Evolutionary conservation across 2,888 invertebrate species (phyloP).

Genomic region (Pogonocherus hispidulus): DNA sequence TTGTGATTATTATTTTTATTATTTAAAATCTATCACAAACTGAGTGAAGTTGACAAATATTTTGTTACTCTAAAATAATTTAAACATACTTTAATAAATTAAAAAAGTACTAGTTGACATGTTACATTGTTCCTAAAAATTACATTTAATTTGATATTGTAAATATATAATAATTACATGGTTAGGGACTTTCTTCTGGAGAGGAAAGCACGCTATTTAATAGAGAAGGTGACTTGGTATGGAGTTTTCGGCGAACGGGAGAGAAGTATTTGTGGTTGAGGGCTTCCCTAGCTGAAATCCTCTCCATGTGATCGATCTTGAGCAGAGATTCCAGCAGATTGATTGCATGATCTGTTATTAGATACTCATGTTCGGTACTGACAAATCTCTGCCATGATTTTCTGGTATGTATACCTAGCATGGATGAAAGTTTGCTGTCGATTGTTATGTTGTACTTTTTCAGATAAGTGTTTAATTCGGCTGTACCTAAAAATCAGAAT

Average conservation of each 20-base stretch:
- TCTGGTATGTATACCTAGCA: conserved; percentile 59
- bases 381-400: conserved; percentile 67
- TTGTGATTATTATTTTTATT: conserved; percentile 1
- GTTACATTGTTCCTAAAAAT: conserved; percentile 23
- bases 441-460: conserved; percentile 64
- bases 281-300: conserved; percentile 65
- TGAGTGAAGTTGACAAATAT: conserved; percentile 7
- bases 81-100: conserved; percentile 30
- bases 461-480: conserved; percentile 61
- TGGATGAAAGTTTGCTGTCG: conserved; percentile 55
- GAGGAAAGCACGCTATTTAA: conserved; percentile 13
- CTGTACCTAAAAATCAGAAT: conserved; percentile 57
- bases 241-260: conserved; percentile 51
- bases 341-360: conserved; percentile 64
- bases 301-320: conserved; percentile 64
- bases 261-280: conserved; percentile 64
- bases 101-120: conserved; percentile 5
- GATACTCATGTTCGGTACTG: conserved; percentile 65
- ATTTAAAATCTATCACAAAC: neutral
- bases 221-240: conserved; percentile 29
- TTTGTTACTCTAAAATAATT: conserved; percentile 24
- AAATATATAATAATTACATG: neutral
- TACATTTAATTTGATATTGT: conserved; percentile 7
- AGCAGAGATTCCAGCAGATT: conserved; percentile 63
- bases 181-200: conserved; percentile 20